phyloP scores from a whole-genome alignment of 2,113 vertebrate genomes.

The Craseonycteris thonglongyai region DNA sequence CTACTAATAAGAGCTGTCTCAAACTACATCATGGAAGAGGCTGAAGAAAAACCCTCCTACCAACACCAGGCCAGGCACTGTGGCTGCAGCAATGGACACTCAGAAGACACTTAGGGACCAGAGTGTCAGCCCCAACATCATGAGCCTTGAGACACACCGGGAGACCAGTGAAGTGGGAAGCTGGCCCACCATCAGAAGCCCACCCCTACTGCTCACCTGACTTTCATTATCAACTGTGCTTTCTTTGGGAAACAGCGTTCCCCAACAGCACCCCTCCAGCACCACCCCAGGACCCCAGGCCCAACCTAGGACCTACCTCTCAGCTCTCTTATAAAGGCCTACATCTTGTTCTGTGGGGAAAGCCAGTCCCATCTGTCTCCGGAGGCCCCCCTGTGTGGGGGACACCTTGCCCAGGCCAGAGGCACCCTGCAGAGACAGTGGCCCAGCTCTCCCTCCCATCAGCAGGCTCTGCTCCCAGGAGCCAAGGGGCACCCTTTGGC shows the following conservation, averaged over 20 bases:
- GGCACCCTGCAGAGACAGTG: neutral
- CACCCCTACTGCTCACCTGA: neutral
- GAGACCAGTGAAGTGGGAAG: neutral
- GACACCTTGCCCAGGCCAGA: neutral
- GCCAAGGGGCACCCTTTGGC: neutral
- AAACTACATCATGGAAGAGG: neutral
- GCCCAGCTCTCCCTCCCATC: neutral
- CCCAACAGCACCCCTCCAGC: neutral
- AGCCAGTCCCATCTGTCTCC: neutral
- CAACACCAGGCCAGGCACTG: neutral
- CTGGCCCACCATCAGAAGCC: neutral
- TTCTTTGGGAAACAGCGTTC: neutral
- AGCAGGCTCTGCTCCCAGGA: neutral
- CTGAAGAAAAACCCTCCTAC: neutral
- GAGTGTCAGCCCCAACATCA: neutral
- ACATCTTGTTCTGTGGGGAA: constrained; percentile 38
- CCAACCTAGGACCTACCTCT: neutral
- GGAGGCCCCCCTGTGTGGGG: neutral
- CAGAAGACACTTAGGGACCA: neutral
- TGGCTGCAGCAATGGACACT: neutral
- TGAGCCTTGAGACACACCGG: neutral
- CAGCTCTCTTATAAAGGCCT: constrained; percentile 26
- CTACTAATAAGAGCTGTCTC: too few relatives aligned
- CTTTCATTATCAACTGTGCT: neutral
- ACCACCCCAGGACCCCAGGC: neutral